These are phyloP conservation scores for Danaus plexippus DNA, from an alignment of 1,140 invertebrate genomes.

Conservation along the genomic window DNA sequence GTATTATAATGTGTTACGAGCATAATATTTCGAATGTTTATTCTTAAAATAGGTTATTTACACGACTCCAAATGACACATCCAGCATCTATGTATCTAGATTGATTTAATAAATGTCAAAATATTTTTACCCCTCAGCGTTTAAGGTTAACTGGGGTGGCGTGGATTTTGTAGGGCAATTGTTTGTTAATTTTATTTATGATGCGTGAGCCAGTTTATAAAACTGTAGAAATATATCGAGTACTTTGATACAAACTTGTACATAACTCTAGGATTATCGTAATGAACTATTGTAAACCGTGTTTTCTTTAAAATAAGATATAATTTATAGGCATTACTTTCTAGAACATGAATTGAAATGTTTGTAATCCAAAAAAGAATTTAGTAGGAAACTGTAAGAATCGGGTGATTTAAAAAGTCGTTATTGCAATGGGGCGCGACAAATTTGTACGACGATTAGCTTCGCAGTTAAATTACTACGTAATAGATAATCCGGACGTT, in stretches of 20 bases:
- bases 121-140: slow-evolving; percentile 51
- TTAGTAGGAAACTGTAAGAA: slow-evolving; percentile 40
- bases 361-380: slow-evolving; percentile 25
- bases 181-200: slow-evolving; percentile 62
- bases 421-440: slow-evolving; percentile 45
- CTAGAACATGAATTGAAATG: background rate
- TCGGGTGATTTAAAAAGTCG: slow-evolving; percentile 42
- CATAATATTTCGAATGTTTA: too few relatives aligned
- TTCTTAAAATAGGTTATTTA: too few relatives aligned
- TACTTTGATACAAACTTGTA: slow-evolving; percentile 13
- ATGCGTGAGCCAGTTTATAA: slow-evolving; percentile 42
- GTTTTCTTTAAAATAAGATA: slow-evolving; percentile 1
- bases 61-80: slow-evolving; percentile 10
- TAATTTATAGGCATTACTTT: background rate
- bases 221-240: slow-evolving; percentile 29
- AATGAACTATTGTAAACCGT: slow-evolving; percentile 17
- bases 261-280: background rate
- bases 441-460: slow-evolving; percentile 50
- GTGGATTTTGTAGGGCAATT: slow-evolving; percentile 43
- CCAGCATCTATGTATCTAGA: slow-evolving; percentile 14
- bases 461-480: slow-evolving; percentile 47
- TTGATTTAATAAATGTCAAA: slow-evolving; percentile 52
- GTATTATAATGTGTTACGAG: too few relatives aligned
- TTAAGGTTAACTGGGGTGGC: slow-evolving; percentile 55
- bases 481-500: slow-evolving; percentile 41